Evolutionary conservation across 2,113 vertebrate species (phyloP).

Genomic region (Mungos mungo): DNA sequence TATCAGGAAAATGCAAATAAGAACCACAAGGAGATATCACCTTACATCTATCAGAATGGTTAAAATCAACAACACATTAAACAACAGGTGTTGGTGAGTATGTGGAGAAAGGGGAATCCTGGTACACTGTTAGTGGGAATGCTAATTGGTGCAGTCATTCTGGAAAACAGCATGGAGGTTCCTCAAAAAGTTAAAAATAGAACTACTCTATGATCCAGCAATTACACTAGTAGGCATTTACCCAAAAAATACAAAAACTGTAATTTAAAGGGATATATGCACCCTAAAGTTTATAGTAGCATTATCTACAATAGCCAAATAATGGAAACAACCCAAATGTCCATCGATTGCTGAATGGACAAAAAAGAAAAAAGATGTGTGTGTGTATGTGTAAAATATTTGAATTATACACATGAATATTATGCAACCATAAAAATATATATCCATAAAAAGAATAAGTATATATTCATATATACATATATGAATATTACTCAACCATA

Average conservation of each 20-base stretch:
- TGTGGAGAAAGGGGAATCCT: background rate
- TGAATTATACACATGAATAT: no score
- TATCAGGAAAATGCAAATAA: background rate
- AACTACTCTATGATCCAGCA: background rate
- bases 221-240: background rate
- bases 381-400: no score
- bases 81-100: background rate
- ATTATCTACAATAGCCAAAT: background rate
- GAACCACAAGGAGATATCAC: background rate
- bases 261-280: background rate
- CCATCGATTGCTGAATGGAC: background rate
- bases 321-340: background rate
- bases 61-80: background rate
- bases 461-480: accelerated
- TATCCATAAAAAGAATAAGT: no score
- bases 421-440: no score
- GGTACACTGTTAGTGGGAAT: background rate
- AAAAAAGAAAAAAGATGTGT: background rate
- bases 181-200: background rate
- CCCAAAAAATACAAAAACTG: background rate
- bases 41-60: background rate
- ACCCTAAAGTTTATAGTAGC: background rate
- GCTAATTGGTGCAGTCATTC: background rate
- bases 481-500: background rate
- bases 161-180: background rate